These are phyloP conservation scores for Gymnoscopelus microlampas DNA, from an alignment of 2,797 vertebrate genomes.

Conservation along the genomic window DNA sequence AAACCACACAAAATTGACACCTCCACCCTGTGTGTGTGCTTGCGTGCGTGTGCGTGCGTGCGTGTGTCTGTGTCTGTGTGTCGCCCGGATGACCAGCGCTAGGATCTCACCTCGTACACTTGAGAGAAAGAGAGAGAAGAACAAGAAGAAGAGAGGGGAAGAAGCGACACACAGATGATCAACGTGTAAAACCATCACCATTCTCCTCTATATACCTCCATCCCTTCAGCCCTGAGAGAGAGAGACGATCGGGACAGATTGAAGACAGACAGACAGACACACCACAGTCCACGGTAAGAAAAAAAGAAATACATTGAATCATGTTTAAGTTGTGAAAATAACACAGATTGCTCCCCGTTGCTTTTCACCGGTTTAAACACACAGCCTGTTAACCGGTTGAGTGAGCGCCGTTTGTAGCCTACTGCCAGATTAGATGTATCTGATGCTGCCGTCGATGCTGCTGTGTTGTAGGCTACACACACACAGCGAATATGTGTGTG, in stretches of 20 bases:
- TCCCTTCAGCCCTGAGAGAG: constrained; percentile 29
- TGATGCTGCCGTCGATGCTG: constrained; percentile 21
- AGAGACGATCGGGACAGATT: constrained; percentile 21
- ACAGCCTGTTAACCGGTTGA: constrained; percentile 9
- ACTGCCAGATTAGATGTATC: not conserved
- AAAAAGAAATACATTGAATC: constrained; percentile 24
- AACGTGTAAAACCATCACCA: constrained; percentile 64
- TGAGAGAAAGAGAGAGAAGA: constrained; percentile 69
- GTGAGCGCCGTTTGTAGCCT: not conserved
- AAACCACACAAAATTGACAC: constrained; percentile 57
- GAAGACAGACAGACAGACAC: not conserved
- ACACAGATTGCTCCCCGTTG: not conserved
- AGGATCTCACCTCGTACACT: constrained; percentile 83
- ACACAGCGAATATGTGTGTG: constrained; percentile 10
- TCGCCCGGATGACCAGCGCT: constrained; percentile 75
- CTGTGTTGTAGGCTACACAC: constrained; percentile 17
- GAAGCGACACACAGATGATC: constrained; percentile 77
- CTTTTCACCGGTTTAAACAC: no score
- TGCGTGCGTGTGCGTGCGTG: constrained; percentile 80
- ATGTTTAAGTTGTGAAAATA: constrained; percentile 37
- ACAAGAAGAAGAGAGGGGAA: constrained; percentile 45
- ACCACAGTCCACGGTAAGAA: constrained; percentile 59
- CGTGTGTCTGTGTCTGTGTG: constrained; percentile 50
- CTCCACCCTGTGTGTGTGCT: constrained; percentile 73
- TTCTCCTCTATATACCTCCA: constrained; percentile 58